A percentile compares a stretch with the other conserved stretches of the same genome.
Conservation (phyloP, 1,140 invertebrate genomes). For the Penaeus vannamei region DNA sequence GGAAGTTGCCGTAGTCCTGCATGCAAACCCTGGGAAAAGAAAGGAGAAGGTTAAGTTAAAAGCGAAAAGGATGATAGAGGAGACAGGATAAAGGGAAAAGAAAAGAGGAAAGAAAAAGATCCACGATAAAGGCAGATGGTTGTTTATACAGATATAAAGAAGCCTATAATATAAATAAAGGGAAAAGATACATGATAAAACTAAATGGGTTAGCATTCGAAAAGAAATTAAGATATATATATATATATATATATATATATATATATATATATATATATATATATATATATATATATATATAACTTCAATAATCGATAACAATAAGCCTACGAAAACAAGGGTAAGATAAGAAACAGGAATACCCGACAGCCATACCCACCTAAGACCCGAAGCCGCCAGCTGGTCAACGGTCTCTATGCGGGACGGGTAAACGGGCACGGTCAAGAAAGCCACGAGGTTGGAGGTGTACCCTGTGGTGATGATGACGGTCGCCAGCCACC, state of each 20-base stretch:
- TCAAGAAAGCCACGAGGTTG: slow-evolving; percentile 61
- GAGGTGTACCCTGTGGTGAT: slow-evolving; percentile 53
- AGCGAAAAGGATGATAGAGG: background rate
- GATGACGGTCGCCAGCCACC: slow-evolving; percentile 52
- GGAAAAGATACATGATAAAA: no score
- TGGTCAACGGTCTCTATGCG: slow-evolving; percentile 58
- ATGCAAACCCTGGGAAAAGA: slow-evolving; percentile 40
- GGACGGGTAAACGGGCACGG: slow-evolving; percentile 51
- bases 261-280: no score
- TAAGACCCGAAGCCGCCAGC: slow-evolving; percentile 47
- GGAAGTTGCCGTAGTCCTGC: slow-evolving; percentile 63
- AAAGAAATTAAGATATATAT: no score
- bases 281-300: no score
- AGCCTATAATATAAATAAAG: no score
- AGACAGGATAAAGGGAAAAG: no score
- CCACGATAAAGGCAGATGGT: no score
- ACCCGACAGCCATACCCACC: background rate
- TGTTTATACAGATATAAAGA: no score
- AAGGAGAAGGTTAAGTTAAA: background rate
- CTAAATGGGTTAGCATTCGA: no score
- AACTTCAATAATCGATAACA: background rate
- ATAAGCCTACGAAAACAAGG: no score
- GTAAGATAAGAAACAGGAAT: background rate
- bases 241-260: no score
- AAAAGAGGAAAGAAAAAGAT: no score